Percentiles rank a stretch among this genome's conserved stretches.
Conservation (phyloP, 2,113 vertebrate species). For the Rhodinocichla rosea region DNA sequence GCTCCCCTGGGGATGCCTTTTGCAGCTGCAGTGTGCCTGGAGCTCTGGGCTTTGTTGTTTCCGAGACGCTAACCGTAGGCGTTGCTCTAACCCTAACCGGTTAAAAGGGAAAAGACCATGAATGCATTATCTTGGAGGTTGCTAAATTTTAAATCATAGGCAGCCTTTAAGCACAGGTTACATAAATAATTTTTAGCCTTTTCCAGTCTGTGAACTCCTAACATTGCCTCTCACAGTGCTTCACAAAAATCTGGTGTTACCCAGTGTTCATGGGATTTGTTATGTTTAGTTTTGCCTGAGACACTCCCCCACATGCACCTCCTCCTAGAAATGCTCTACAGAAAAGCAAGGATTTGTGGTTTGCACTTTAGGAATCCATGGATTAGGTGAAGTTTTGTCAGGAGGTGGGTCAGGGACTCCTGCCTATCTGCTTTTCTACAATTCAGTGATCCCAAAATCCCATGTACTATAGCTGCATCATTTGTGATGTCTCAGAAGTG, state of each 20-base stretch:
- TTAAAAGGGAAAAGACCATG: neutral
- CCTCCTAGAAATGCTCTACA: neutral
- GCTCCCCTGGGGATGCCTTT: too few relatives aligned
- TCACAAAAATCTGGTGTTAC: neutral
- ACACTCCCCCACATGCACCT: accelerated
- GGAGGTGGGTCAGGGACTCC: neutral
- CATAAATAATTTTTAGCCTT: neutral
- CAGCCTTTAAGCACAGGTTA: neutral
- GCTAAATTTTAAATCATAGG: neutral
- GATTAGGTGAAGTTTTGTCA: neutral
- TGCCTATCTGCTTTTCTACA: neutral
- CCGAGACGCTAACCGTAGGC: too few relatives aligned
- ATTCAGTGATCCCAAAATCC: neutral
- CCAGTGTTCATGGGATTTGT: neutral
- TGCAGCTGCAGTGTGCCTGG: too few relatives aligned
- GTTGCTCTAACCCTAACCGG: too few relatives aligned
- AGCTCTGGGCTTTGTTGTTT: too few relatives aligned
- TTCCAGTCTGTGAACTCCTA: neutral
- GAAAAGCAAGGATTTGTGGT: neutral
- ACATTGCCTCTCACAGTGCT: neutral
- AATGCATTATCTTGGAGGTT: neutral
- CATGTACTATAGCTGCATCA: neutral
- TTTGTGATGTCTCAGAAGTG: neutral
- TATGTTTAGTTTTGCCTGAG: neutral
- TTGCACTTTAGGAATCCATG: neutral